Evolutionary conservation across 2,888 invertebrate species (phyloP).

Genomic region (Diplazon laetatorius): DNA sequence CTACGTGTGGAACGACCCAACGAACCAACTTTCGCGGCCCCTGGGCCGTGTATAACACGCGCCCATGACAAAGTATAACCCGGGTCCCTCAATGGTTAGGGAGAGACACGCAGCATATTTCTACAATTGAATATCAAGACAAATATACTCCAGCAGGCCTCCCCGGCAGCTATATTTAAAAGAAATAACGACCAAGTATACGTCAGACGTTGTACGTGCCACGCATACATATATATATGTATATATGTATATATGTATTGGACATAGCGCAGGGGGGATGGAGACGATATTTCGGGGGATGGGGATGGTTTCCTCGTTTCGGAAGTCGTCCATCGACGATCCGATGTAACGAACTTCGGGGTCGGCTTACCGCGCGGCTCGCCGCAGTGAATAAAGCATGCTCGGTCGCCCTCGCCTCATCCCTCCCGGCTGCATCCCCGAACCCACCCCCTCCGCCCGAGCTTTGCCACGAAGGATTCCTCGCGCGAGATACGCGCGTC

Average conservation of each 20-base stretch:
- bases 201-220: slow-evolving; percentile 42
- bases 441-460: background rate
- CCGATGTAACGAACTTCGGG: slow-evolving; percentile 61
- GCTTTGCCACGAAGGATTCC: slow-evolving; percentile 50
- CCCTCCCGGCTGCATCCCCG: background rate
- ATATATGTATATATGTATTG: slow-evolving; percentile 13
- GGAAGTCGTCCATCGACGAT: slow-evolving; percentile 64
- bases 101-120: slow-evolving; percentile 57
- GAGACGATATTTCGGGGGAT: background rate
- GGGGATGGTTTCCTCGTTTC: slow-evolving; percentile 40
- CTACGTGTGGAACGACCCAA: slow-evolving; percentile 61
- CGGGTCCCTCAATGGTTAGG: slow-evolving; percentile 23
- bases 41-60: slow-evolving; percentile 15
- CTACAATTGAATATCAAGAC: slow-evolving; percentile 63
- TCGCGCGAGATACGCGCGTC: slow-evolving; percentile 36
- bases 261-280: background rate
- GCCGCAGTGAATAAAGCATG: slow-evolving; percentile 65
- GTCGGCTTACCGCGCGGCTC: slow-evolving; percentile 47
- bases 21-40: slow-evolving; percentile 54
- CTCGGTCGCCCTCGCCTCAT: slow-evolving; percentile 18
- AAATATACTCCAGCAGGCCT: slow-evolving; percentile 18
- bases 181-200: slow-evolving; percentile 38
- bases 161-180: slow-evolving; percentile 38
- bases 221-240: slow-evolving; percentile 12
- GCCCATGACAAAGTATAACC: slow-evolving; percentile 53